Percentiles rank a stretch among this genome's conserved stretches.
Conservation (phyloP, 2,888 invertebrate species). For the Phlogophora meticulosa region DNA sequence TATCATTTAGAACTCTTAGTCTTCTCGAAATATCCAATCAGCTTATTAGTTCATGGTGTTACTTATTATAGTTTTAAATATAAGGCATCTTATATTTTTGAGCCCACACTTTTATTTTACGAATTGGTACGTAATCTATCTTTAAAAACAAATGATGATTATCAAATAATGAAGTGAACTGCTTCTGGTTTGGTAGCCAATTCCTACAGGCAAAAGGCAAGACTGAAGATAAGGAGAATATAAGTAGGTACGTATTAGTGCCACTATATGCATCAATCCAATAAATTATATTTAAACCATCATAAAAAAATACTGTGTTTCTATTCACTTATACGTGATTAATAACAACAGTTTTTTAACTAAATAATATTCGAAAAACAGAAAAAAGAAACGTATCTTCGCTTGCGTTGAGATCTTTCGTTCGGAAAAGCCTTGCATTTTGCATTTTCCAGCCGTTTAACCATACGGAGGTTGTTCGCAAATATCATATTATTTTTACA, state of each 20-base stretch:
- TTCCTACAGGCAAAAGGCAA: not conserved
- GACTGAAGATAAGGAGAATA: not conserved
- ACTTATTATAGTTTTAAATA: constrained; percentile 53
- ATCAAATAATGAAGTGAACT: not conserved
- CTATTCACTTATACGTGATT: not conserved
- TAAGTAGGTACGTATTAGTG: not conserved
- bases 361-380: not conserved
- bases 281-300: no score
- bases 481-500: not conserved
- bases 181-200: not conserved
- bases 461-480: not conserved
- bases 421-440: constrained; percentile 35
- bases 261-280: not conserved
- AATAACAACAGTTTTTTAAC: not conserved
- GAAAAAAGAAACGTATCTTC: not conserved
- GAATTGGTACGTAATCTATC: no score
- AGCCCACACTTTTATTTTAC: not conserved
- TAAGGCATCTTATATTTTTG: constrained; percentile 17
- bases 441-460: not conserved
- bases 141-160: no score
- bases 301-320: not conserved
- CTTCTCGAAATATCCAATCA: constrained; percentile 60
- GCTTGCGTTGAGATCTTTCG: constrained; percentile 63
- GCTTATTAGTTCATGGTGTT: constrained; percentile 55
- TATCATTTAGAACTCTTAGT: constrained; percentile 76